Conservation (phyloP, 2,888 invertebrate genomes). For the Hyles lineata region DNA sequence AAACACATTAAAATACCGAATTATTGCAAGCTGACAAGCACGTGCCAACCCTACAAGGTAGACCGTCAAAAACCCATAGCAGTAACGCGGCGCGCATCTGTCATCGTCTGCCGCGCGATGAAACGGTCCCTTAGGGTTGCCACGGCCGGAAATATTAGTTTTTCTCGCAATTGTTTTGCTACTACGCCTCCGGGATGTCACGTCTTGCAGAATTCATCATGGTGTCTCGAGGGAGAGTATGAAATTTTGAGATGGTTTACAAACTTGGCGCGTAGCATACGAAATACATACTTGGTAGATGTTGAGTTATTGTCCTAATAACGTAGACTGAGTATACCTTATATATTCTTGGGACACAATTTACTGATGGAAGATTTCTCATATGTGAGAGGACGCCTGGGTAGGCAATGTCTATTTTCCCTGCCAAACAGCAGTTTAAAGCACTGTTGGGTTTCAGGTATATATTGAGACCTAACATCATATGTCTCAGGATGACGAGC, state of each 20-base stretch:
- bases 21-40: neutral
- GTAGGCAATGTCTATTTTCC: too few relatives aligned
- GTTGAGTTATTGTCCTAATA: neutral
- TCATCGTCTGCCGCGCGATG: constrained; percentile 37
- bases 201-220: neutral
- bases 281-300: neutral
- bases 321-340: neutral
- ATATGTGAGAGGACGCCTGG: too few relatives aligned
- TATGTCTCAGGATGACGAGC: too few relatives aligned
- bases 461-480: too few relatives aligned
- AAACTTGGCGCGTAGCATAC: neutral
- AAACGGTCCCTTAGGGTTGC: constrained; percentile 41
- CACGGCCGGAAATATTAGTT: constrained; percentile 24
- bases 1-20: neutral
- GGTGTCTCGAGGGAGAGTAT: neutral
- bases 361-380: too few relatives aligned
- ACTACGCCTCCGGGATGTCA: constrained; percentile 28
- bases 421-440: too few relatives aligned
- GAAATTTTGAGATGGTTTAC: constrained; percentile 7
- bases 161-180: constrained; percentile 32
- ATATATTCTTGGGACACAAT: too few relatives aligned
- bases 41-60: constrained; percentile 19
- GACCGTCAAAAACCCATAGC: constrained; percentile 30
- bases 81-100: constrained; percentile 38
- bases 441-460: too few relatives aligned